A percentile compares a stretch with the other conserved stretches of the same genome.
Conservation (phyloP, 2,888 invertebrate genomes). For the Rhamphomyia laevipes region DNA sequence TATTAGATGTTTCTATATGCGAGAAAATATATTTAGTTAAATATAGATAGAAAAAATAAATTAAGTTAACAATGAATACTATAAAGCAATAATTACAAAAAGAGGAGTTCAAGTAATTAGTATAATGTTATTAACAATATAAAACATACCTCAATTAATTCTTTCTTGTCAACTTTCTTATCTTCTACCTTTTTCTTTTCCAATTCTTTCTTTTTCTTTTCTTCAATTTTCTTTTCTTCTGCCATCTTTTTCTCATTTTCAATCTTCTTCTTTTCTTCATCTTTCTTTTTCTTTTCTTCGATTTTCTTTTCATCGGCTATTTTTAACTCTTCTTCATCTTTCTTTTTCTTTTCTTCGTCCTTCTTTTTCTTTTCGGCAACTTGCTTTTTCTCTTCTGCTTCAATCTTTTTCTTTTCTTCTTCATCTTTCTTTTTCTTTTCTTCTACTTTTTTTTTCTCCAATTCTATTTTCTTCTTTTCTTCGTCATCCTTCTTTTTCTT, state of each 20-base stretch:
- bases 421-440: conserved; percentile 37
- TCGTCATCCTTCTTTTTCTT: conserved; percentile 25
- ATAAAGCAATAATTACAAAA: no score
- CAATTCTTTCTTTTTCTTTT: background rate
- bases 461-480: conserved; percentile 16
- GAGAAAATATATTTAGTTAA: no score
- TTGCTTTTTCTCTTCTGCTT: conserved; percentile 42
- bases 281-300: conserved; percentile 9
- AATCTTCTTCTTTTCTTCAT: conserved; percentile 18
- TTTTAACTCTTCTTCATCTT: conserved; percentile 22
- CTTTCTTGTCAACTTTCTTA: background rate
- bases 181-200: conserved; percentile 1
- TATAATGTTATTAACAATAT: background rate
- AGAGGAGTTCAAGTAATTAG: background rate
- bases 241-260: conserved; percentile 8
- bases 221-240: conserved; percentile 3
- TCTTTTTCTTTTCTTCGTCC: conserved; percentile 17
- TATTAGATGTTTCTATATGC: conserved; percentile 3
- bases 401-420: conserved; percentile 38
- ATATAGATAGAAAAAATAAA: background rate
- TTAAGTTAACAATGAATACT: background rate
- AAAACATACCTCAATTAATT: no score
- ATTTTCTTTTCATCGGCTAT: conserved; percentile 14
- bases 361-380: conserved; percentile 27
- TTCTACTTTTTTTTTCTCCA: conserved; percentile 20